Conservation (phyloP, 2,797 vertebrate genomes). For the Sebastes wilsoni region DNA sequence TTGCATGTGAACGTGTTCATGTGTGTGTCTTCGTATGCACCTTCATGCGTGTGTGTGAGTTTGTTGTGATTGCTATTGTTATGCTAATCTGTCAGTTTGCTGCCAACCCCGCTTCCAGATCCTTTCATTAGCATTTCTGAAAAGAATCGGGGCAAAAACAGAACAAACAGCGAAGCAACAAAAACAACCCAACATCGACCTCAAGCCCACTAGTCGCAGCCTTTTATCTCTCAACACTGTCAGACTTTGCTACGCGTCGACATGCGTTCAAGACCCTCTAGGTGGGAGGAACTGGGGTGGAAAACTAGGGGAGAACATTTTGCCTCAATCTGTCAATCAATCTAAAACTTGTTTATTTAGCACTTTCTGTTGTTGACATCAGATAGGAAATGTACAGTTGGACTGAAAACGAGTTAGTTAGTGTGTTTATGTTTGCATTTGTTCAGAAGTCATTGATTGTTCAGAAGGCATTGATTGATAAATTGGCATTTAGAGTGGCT, state of each 20-base stretch:
- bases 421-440: background rate
- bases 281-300: constrained; percentile 55
- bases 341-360: constrained; percentile 41
- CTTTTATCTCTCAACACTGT: constrained; percentile 61
- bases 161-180: constrained; percentile 55
- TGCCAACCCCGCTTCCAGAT: constrained; percentile 48
- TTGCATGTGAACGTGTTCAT: background rate
- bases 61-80: constrained; percentile 58
- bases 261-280: constrained; percentile 12
- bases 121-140: constrained; percentile 74
- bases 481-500: background rate
- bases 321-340: constrained; percentile 67
- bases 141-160: constrained; percentile 66
- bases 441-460: background rate
- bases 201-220: constrained; percentile 39
- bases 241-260: constrained; percentile 33
- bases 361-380: constrained; percentile 16
- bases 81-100: constrained; percentile 69
- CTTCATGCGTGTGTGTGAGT: background rate
- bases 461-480: background rate
- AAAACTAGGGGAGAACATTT: constrained; percentile 33
- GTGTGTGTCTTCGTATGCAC: constrained; percentile 1
- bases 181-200: constrained; percentile 51
- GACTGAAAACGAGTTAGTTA: background rate
- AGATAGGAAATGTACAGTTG: background rate